Evolutionary conservation across 2,113 vertebrate genomes (phyloP).

Genomic region (Strigops habroptila): DNA sequence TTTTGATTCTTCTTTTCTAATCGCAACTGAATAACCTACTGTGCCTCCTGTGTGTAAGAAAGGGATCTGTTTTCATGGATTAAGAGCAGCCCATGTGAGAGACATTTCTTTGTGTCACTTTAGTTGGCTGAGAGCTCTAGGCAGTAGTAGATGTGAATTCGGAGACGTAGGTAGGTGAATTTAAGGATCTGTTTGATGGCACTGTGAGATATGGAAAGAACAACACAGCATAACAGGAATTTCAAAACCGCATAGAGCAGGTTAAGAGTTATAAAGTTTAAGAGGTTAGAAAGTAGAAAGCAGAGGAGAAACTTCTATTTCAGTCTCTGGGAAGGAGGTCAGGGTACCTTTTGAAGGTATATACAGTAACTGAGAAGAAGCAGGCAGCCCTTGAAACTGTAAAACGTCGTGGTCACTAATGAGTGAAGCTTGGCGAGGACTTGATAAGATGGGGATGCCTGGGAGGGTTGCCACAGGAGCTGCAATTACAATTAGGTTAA

Average conservation of each 20-base stretch:
- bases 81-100: not conserved
- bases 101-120: not conserved
- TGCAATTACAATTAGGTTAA: not conserved
- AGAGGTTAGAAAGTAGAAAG: not conserved
- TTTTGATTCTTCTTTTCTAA: not conserved
- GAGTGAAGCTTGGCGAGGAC: constrained; percentile 24
- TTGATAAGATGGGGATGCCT: not conserved
- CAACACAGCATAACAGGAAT: fast-evolving
- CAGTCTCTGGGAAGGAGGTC: not conserved
- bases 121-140: not conserved
- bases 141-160: not conserved
- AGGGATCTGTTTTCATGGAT: not conserved
- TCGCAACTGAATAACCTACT: not conserved
- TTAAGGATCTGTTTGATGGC: not conserved
- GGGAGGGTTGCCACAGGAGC: not conserved
- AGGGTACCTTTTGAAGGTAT: not conserved
- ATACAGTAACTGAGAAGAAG: not conserved
- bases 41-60: not conserved
- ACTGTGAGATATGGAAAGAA: not conserved
- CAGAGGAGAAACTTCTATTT: not conserved
- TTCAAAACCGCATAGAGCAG: not conserved
- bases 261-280: not conserved
- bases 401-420: not conserved
- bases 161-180: fast-evolving
- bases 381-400: not conserved